A percentile compares a stretch with the other conserved stretches of the same genome.
Evolutionary conservation across 2,113 vertebrate genomes (phyloP).

Genomic region (Excalfactoria chinensis): DNA sequence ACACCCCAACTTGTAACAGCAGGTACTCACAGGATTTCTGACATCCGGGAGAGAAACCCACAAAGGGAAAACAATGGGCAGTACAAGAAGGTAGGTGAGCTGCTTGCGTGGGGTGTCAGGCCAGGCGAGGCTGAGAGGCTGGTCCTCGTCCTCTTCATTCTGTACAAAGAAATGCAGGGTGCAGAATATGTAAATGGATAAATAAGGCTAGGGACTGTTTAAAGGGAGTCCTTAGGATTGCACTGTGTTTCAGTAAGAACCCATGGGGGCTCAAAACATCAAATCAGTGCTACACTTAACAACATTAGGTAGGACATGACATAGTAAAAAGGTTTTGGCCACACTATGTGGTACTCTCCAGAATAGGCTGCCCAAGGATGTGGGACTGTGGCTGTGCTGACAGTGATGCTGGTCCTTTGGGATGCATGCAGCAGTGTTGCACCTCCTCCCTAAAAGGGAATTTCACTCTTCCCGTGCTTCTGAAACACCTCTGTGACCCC

Average conservation of each 20-base stretch:
- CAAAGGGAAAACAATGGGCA: constrained; percentile 92
- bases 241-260: background rate
- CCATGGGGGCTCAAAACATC: fast-evolving
- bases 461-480: background rate
- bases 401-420: background rate
- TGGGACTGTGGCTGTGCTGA: fast-evolving
- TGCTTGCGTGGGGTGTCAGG: constrained; percentile 88
- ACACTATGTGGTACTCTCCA: background rate
- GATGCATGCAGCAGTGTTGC: fast-evolving
- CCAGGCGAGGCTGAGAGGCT: constrained; percentile 94
- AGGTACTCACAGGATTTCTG: constrained; percentile 88
- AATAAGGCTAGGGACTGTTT: background rate
- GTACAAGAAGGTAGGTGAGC: constrained; percentile 87
- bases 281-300: background rate
- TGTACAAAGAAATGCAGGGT: constrained; percentile 51
- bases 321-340: background rate
- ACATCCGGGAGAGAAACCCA: constrained; percentile 94
- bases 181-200: background rate
- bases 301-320: background rate
- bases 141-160: constrained; percentile 87
- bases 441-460: background rate
- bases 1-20: background rate
- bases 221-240: background rate
- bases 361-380: background rate
- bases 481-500: fast-evolving